Percentiles rank a stretch among this genome's conserved stretches.
These are phyloP conservation scores for Ammospiza caudacuta DNA, from an alignment of 2,113 vertebrate genomes.

Conservation along the genomic window DNA sequence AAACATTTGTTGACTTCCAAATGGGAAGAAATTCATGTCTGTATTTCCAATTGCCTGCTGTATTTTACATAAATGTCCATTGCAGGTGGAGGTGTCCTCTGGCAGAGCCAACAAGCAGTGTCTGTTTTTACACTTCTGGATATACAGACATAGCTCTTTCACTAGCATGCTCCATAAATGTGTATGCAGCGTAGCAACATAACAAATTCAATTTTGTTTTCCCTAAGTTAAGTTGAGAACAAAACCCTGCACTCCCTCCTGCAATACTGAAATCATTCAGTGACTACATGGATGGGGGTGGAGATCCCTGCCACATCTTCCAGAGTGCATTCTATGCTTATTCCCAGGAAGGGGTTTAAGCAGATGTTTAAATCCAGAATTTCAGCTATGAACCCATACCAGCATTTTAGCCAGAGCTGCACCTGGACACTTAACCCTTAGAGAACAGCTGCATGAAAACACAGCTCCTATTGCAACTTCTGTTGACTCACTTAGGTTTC, in stretches of 20 bases:
- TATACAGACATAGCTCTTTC: not conserved
- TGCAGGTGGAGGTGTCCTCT: not conserved
- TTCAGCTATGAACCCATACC: not conserved
- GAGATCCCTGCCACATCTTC: not conserved
- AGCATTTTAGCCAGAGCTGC: not conserved
- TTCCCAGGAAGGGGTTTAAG: not conserved
- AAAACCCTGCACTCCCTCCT: not conserved
- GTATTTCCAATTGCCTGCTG: not conserved
- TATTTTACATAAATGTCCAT: not conserved
- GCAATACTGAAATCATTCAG: accelerated
- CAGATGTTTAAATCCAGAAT: not conserved
- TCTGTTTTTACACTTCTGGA: not conserved
- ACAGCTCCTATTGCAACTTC: not conserved
- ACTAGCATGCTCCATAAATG: not conserved
- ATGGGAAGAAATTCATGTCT: not conserved
- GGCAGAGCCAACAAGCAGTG: not conserved
- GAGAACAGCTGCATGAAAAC: not conserved
- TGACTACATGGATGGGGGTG: not conserved
- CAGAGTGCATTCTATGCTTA: not conserved
- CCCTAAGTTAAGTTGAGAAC: not conserved
- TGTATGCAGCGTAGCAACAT: accelerated
- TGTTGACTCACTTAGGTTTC: not conserved
- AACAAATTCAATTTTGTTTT: not conserved
- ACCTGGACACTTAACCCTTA: not conserved
- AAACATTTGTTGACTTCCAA: not conserved